Base-by-base conservation (phyloP, 2,888 invertebrate species). In the Hypena proboscidalis region DNA sequence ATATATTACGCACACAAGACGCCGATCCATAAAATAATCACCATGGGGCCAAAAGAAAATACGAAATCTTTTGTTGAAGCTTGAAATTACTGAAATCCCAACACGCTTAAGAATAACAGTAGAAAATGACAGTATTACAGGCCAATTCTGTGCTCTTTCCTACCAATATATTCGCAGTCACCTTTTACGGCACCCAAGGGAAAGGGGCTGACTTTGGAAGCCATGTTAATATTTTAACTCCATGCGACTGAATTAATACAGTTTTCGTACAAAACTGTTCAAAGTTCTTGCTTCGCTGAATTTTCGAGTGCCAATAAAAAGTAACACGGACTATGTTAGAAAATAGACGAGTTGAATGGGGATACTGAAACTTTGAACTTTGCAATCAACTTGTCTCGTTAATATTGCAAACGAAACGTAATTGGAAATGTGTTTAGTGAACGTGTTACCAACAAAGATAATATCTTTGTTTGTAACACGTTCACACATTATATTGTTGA, bases 261-360 rank as follows among this genome's bases (percentile, higher is more conserved):
- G 36, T 40, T 62, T 52, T 8, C 15, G 10, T 7, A 25, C 4
- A 38, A 44, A 41, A 48, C 25, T 36, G n/a, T 40, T 40, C 29
- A 15, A 21, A 31, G 10, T 11, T 11, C 8, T 11, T 19, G 33
- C 42, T 14, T 15, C 26, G 30, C 19, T 20, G 25, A 60, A 21
- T 32, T 40, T 6, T 4, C 3, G 3, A 57, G 13, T 29, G 34
- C 19, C 30, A 52, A 62, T 62, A 47, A 57, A 58, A 61, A 57
- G 20, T 40, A 41, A 5, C 9, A 34, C 14, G 2, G 9, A 33
- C 27, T 44, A 29, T 32, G 39, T 56, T 38, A 56, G 17, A 13
- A 9, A 29, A 21, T 15, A 10, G 19, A 6, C 22, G 10, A 33
- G 20, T 33, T n/a, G n/a, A n/a, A n/a, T n/a, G n/a, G n/a, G n/a